Percentiles rank a stretch among this genome's conserved stretches.
These are phyloP conservation scores for Aselliscus stoliczkanus DNA, from an alignment of 2,797 vertebrate genomes.

Conservation along the genomic window DNA sequence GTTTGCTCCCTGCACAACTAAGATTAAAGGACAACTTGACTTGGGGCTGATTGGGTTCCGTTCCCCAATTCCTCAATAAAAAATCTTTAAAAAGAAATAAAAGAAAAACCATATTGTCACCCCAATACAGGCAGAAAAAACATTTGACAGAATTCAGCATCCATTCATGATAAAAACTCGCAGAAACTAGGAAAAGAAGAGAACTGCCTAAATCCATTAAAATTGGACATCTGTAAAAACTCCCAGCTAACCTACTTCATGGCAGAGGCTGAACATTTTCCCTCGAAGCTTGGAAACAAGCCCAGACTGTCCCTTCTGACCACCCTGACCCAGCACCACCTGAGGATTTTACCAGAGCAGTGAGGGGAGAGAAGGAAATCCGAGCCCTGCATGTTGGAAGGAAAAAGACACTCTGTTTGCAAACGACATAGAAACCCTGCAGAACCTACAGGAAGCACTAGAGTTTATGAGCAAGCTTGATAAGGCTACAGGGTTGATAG, in stretches of 20 bases:
- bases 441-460: neutral
- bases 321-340: neutral
- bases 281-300: neutral
- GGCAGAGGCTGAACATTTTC: too few species aligned
- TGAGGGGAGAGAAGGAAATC: neutral
- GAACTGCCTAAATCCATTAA: too few species aligned
- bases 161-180: too few species aligned
- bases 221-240: too few species aligned
- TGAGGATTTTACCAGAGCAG: too few species aligned
- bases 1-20: too few species aligned
- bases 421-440: neutral
- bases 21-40: too few species aligned
- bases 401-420: neutral
- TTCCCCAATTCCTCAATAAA: too few species aligned
- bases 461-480: neutral
- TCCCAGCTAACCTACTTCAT: neutral
- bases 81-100: too few species aligned
- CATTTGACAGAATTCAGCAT: neutral
- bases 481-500: neutral
- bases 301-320: neutral
- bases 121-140: neutral
- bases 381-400: neutral
- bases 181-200: neutral
- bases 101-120: too few species aligned
- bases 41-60: too few species aligned